Evolutionary conservation across 2,888 invertebrate species (phyloP).

Genomic region (Aquatica leii): DNA sequence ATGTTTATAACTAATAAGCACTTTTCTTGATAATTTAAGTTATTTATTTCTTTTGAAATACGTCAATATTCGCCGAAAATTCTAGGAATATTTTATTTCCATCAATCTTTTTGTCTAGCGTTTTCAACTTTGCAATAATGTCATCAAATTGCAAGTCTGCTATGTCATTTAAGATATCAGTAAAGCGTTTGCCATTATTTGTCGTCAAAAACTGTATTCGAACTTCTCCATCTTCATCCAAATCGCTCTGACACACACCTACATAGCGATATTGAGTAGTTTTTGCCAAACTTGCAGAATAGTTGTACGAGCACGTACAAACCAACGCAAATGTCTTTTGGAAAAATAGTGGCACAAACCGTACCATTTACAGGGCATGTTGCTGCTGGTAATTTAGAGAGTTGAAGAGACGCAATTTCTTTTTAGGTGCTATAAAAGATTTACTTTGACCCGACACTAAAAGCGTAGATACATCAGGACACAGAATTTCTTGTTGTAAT

Average conservation of each 20-base stretch:
- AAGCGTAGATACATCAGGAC: constrained; percentile 9
- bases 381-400: constrained; percentile 1
- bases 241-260: constrained; percentile 8
- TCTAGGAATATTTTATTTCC: no score
- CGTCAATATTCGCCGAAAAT: no score
- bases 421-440: no score
- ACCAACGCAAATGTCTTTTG: not conserved
- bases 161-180: no score
- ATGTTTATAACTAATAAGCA: no score
- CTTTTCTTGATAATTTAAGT: no score
- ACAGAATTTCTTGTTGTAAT: constrained; percentile 11
- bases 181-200: no score
- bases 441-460: constrained; percentile 1
- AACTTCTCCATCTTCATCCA: constrained; percentile 17
- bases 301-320: constrained; percentile 13
- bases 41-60: no score
- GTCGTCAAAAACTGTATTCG: no score
- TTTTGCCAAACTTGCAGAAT: constrained; percentile 12
- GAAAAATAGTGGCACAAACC: not conserved
- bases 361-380: not conserved
- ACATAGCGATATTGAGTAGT: constrained; percentile 12
- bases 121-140: no score
- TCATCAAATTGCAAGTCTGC: no score
- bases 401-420: not conserved
- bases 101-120: no score